These are phyloP conservation scores for Dendrocopos noguchii DNA, from an alignment of 2,113 vertebrate species.

Conservation along the genomic window DNA sequence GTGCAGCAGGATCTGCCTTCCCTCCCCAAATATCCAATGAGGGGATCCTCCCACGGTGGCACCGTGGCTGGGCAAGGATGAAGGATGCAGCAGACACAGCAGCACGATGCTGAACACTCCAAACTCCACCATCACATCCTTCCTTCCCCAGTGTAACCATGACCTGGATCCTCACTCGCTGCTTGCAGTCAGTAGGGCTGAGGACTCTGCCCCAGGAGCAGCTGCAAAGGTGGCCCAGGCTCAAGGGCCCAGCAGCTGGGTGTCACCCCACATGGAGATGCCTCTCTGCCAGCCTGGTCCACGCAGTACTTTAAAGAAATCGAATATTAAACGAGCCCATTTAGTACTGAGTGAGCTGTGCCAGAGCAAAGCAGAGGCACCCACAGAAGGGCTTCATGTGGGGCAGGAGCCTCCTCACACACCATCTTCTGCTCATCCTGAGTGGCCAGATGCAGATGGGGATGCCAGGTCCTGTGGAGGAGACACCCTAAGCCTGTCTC, in stretches of 20 bases:
- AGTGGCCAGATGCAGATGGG: neutral
- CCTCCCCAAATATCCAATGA: neutral
- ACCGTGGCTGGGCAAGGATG: neutral
- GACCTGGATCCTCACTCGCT: accelerated
- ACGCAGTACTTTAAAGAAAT: neutral
- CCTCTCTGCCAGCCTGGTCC: neutral
- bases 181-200: accelerated
- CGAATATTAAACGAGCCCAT: neutral
- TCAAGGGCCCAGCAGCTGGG: accelerated
- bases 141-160: neutral
- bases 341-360: neutral
- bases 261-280: neutral
- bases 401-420: neutral
- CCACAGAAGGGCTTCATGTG: neutral
- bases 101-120: neutral
- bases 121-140: neutral
- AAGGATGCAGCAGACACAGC: neutral
- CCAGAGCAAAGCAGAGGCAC: neutral
- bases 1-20: neutral
- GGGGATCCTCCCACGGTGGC: accelerated
- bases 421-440: accelerated
- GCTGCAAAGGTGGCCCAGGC: accelerated
- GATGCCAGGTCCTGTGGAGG: neutral
- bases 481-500: neutral
- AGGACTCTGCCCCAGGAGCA: accelerated